Evolutionary conservation across 2,888 invertebrate species (phyloP).

Genomic region (Morpho deidamia): DNA sequence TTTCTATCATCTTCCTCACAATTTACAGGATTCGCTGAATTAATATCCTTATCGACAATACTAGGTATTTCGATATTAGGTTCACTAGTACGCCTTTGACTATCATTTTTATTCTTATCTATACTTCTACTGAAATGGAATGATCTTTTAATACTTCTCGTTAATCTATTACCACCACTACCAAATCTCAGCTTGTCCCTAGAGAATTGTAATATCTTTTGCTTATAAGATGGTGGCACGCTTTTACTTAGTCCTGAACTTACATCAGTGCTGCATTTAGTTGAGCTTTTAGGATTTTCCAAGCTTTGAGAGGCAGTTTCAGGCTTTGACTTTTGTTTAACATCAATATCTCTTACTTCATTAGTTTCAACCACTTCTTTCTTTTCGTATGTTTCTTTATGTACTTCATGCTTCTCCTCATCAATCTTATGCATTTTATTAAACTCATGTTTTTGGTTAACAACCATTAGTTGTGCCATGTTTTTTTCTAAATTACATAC

Average conservation of each 20-base stretch:
- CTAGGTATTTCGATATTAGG: conserved; percentile 56
- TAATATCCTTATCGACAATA: conserved; percentile 36
- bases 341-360: conserved; percentile 35
- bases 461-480: conserved; percentile 65
- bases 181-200: conserved; percentile 68
- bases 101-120: conserved; percentile 64
- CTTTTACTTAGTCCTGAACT: conserved; percentile 69
- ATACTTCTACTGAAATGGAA: conserved; percentile 69
- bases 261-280: conserved; percentile 61
- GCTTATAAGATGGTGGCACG: conserved; percentile 73
- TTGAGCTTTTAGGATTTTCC: conserved; percentile 65
- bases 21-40: conserved; percentile 45
- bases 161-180: conserved; percentile 65
- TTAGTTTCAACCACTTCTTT: conserved; percentile 30
- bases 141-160: conserved; percentile 70
- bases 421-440: conserved; percentile 69
- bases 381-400: conserved; percentile 30
- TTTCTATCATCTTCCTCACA: conserved; percentile 62
- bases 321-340: conserved; percentile 52
- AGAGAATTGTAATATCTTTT: conserved; percentile 70
- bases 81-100: conserved; percentile 64
- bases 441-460: conserved; percentile 55
- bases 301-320: conserved; percentile 69
- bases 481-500: conserved; percentile 71
- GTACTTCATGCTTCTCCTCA: conserved; percentile 53